Evolutionary conservation across 2,797 vertebrate species (phyloP).

Genomic region (Microcaecilia unicolor): DNA sequence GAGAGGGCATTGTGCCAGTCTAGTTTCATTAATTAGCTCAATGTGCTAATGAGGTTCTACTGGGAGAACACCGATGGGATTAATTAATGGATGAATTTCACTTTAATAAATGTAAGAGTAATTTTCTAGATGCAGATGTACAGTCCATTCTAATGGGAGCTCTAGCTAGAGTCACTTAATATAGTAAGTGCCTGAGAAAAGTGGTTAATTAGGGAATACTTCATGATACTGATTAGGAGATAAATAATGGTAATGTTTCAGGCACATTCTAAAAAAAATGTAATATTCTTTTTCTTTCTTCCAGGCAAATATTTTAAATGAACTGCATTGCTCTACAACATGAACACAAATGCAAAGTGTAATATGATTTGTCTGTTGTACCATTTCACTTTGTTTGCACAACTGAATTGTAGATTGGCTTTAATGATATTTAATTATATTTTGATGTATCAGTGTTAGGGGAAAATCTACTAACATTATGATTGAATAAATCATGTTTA

Average conservation of each 20-base stretch:
- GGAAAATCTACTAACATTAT: too few relatives aligned
- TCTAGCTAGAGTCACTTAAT: conserved; percentile 80
- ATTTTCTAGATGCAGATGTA: conserved; percentile 91
- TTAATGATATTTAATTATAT: too few relatives aligned
- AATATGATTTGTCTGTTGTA: not conserved
- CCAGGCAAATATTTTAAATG: conserved; percentile 5
- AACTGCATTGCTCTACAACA: not conserved
- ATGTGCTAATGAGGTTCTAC: conserved; percentile 79
- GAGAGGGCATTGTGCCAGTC: conserved; percentile 60
- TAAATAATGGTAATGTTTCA: conserved; percentile 31
- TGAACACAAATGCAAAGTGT: not conserved
- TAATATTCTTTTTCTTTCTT: not conserved
- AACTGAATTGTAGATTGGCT: too few relatives aligned
- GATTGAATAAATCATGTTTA: too few relatives aligned
- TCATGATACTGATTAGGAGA: conserved; percentile 66
- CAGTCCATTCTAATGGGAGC: conserved; percentile 71
- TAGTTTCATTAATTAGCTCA: conserved; percentile 76
- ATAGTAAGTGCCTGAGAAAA: conserved; percentile 83
- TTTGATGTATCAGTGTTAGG: too few relatives aligned
- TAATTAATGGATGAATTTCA: conserved; percentile 94
- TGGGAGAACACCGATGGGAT: conserved; percentile 69
- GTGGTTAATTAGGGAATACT: conserved; percentile 87
- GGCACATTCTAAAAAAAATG: conserved; percentile 32
- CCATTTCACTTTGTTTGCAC: too few relatives aligned
- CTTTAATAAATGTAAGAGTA: conserved; percentile 90